phyloP scores from a whole-genome alignment of 2,888 invertebrate species.

The Melipona bicolor region DNA sequence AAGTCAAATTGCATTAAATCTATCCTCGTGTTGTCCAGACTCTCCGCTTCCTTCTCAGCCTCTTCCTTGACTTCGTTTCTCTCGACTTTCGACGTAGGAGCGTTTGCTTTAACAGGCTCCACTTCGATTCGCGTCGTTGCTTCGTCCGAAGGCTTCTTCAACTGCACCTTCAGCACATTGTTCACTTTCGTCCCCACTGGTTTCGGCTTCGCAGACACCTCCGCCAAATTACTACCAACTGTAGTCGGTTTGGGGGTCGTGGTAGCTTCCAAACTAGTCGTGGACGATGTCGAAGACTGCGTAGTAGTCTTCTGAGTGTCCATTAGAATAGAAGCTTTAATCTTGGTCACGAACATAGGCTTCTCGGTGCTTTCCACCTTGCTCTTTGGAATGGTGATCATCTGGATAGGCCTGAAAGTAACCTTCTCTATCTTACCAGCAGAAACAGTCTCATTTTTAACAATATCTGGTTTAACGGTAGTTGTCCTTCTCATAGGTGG shows the following conservation, averaged over 20 bases:
- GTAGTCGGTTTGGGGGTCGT: slow-evolving; percentile 36
- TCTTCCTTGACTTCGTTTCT: slow-evolving; percentile 73
- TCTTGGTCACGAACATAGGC: slow-evolving; percentile 85
- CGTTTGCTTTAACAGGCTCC: slow-evolving; percentile 75
- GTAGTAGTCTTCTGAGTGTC: slow-evolving; percentile 86
- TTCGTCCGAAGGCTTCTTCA: slow-evolving; percentile 76
- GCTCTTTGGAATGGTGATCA: slow-evolving; percentile 72
- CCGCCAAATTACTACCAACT: slow-evolving; percentile 42
- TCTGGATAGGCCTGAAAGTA: slow-evolving; percentile 77
- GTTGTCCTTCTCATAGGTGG: slow-evolving; percentile 58
- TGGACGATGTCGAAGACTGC: slow-evolving; percentile 76
- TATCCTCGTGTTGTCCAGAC: slow-evolving; percentile 84
- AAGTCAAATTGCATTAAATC: slow-evolving; percentile 79
- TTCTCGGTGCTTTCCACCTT: slow-evolving; percentile 71
- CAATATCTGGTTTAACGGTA: slow-evolving; percentile 59
- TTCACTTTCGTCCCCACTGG: slow-evolving; percentile 70
- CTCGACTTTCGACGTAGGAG: slow-evolving; percentile 75
- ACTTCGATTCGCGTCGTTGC: slow-evolving; percentile 74
- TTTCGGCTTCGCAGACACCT: slow-evolving; percentile 66
- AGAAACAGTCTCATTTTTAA: slow-evolving; percentile 61
- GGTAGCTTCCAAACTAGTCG: slow-evolving; percentile 32
- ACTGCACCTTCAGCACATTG: slow-evolving; percentile 77
- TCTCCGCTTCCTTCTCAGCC: slow-evolving; percentile 72
- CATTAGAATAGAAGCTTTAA: slow-evolving; percentile 87
- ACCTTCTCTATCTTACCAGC: slow-evolving; percentile 81